These are phyloP conservation scores for Nilaparvata lugens DNA, from an alignment of 1,140 invertebrate species.

Conservation along the genomic window DNA sequence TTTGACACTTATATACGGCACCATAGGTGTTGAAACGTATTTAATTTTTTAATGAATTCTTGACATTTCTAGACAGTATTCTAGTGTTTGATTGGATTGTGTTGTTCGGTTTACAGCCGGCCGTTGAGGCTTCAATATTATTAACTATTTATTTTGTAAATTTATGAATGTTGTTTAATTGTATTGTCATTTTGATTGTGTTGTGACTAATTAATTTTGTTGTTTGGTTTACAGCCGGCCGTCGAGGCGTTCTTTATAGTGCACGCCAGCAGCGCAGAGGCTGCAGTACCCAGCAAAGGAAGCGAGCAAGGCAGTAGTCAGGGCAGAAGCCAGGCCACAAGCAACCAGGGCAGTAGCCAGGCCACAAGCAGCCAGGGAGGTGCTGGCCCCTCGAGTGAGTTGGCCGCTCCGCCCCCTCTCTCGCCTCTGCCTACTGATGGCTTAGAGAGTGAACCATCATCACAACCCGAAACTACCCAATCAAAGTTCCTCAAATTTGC, in stretches of 20 bases:
- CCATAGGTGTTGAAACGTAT: no score
- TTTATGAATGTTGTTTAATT: no score
- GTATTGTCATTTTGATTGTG: no score
- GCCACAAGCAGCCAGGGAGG: not conserved
- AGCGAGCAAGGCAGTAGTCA: not conserved
- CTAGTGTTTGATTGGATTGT: no score
- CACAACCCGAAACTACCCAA: constrained; percentile 30
- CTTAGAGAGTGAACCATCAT: constrained; percentile 2
- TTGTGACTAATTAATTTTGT: no score
- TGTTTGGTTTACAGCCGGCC: constrained; percentile 54
- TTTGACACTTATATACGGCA: no score
- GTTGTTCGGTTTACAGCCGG: constrained; percentile 51
- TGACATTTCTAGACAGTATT: no score
- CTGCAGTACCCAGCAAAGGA: constrained; percentile 36
- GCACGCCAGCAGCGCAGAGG: constrained; percentile 44
- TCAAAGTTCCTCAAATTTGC: constrained; percentile 77
- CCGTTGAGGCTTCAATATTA: no score
- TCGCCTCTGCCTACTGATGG: constrained; percentile 3
- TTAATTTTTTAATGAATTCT: no score
- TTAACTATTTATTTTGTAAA: no score
- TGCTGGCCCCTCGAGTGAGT: not conserved
- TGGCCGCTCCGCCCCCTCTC: constrained; percentile 9
- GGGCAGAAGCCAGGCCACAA: not conserved
- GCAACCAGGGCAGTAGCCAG: not conserved
- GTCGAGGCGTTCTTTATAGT: constrained; percentile 86